Evolutionary conservation across 2,797 vertebrate species (phyloP), one percentile per base, ranked within the genome.

Genomic region (Pteropus rufus): DNA sequence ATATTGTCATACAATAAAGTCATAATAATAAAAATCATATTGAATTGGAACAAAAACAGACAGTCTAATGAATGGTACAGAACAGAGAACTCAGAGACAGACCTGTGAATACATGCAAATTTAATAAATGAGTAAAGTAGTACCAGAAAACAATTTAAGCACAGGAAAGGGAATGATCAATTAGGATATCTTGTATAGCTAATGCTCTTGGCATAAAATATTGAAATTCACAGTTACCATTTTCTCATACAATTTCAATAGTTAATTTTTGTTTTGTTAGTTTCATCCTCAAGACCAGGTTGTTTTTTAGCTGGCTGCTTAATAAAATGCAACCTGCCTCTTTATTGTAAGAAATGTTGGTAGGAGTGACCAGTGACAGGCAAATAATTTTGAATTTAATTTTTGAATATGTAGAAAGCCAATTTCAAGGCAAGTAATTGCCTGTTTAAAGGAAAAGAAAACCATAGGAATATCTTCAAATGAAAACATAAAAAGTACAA

Each of bases 401-500:
- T 92, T 90, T 92, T 39, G 84, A 95, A 89, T 8, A 11, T 65
- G 49, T 36, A 54, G 73, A 82, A 82, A 92, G 54, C 54, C n/a
- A 70, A 76, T 90, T 90, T 95, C 54, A 96, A 76, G 80, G 44
- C 49, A 88, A 29, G 39, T 29, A 89, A 23, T 70, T 90, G 23
- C 86, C 77, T 90, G 56, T 36, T 89, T 86, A 75, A 80, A 88
- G 76, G n/a, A 83, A 79, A 92, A 87, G 44, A 89, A 95, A 93
- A 86, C 89, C 64, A 84, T 54, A 54, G 52, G 70, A 95, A 82
- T 96, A 93, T 91, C 96, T 93, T 82, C 83, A 92, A 95, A 79
- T 75, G 72, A 96, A 97, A 94, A 95, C 90, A 88, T 70, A 96
- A 91, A 92, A 95, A 91, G 79, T 89, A 91, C 64, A 91, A 94